Percentiles rank a stretch among this genome's conserved stretches.
Evolutionary conservation across 23 tunicate species (phyloP).

Genomic region (Trididemnum clinides): DNA sequence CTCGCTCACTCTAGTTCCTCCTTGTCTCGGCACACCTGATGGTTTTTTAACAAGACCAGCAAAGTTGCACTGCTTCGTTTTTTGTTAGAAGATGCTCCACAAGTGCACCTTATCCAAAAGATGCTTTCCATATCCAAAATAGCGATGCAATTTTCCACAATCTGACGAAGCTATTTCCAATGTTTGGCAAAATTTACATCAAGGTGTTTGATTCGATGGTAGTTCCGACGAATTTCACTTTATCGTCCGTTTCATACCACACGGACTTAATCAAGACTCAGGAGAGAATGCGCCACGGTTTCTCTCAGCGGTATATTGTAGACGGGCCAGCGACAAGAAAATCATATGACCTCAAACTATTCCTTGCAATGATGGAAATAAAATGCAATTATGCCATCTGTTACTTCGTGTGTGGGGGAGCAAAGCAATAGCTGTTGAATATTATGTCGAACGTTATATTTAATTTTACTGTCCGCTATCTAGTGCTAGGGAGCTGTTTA

Average conservation of each 20-base stretch:
- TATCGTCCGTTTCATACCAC: neutral
- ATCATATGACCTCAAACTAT: neutral
- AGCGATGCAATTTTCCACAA: neutral
- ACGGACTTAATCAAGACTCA: neutral
- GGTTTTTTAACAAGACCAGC: neutral
- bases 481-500: too few relatives aligned
- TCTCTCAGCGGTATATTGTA: neutral
- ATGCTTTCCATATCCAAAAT: neutral
- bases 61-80: neutral
- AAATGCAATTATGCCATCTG: neutral
- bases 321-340: neutral
- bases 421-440: neutral
- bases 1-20: neutral
- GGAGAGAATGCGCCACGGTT: neutral
- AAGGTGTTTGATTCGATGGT: neutral
- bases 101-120: neutral
- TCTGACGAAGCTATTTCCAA: neutral
- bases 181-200: neutral
- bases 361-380: neutral
- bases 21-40: neutral
- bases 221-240: neutral
- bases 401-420: neutral
- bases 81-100: neutral
- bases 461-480: too few relatives aligned
- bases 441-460: too few relatives aligned